Evolutionary conservation across 2,888 invertebrate species (phyloP), one percentile per base, ranked within the genome.

Genomic region (Agrotis puta): DNA sequence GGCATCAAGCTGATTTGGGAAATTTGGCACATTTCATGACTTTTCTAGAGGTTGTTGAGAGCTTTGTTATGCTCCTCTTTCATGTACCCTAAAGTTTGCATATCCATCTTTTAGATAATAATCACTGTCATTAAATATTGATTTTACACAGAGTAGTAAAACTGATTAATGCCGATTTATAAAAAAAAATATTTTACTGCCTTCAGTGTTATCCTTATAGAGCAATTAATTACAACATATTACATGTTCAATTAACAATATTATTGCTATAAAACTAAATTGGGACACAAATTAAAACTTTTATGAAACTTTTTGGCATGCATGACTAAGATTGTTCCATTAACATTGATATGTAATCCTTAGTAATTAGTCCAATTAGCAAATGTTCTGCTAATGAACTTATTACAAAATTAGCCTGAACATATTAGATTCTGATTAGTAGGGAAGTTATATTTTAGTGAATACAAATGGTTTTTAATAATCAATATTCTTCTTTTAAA

Each of bases 291-390:
- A 61, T 22, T 3, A 16, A 63, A 24, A 20, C 20, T 43, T 22
- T 33, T 45, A 57, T 20, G 45, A 57, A 68, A 57, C 18, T 18
- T 56, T 48, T 47, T 45, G 20, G 3, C 18, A 24, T 27, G 47
- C 20, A 65, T 62, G 43, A 58, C 51, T 61, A 54, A 47, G 54
- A 56, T 47, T 56, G 22, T 11, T 59, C 39, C 45, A 64, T 39
- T 56, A 61, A 16, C 11, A 20, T 53, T 6, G 9, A 43, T 39
- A n/a, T 51, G 54, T 14, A 56, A 68, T 27, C 14, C 57, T 57
- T 50, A 39, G 11, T 67, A 48, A 79, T 82, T 63, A 70, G 57
- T 61, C 45, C 47, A 67, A 85, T 82, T 85, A 79, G 54, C 68
- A 67, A 68, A 62, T 64, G 43, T 54, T 59, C 53, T 67, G 61